These are phyloP conservation scores for Clusia tigrina DNA, from an alignment of 2,888 invertebrate species.

Conservation along the genomic window DNA sequence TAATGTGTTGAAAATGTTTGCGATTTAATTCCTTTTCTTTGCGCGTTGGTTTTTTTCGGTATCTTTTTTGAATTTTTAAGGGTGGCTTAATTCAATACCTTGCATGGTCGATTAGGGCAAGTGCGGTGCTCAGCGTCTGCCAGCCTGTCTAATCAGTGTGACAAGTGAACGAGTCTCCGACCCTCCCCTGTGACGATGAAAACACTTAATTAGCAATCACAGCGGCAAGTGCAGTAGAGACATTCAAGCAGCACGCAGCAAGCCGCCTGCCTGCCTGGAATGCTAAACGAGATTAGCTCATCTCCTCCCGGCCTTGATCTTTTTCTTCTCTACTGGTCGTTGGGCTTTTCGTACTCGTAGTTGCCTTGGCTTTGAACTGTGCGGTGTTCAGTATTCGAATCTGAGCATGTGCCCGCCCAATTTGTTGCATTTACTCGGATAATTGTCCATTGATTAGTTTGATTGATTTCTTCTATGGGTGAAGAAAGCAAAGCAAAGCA, in stretches of 20 bases:
- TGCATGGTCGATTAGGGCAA: background rate
- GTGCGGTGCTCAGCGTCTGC: too few relatives aligned
- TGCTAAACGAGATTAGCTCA: slow-evolving; percentile 23
- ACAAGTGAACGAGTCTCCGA: background rate
- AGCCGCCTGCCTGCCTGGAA: slow-evolving; percentile 17
- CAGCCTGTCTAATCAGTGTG: background rate
- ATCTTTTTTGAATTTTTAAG: background rate
- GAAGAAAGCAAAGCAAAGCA: slow-evolving; percentile 37
- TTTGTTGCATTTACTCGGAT: slow-evolving; percentile 41
- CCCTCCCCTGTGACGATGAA: slow-evolving; percentile 6
- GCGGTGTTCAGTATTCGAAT: background rate
- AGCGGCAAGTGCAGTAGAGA: slow-evolving; percentile 13
- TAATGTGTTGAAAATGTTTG: slow-evolving; percentile 31
- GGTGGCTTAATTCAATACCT: background rate
- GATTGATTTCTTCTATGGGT: slow-evolving; percentile 42
- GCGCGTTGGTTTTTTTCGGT: slow-evolving; percentile 11
- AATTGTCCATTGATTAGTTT: slow-evolving; percentile 49
- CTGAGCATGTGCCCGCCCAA: slow-evolving; percentile 51
- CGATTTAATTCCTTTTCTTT: slow-evolving; percentile 12
- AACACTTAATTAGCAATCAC: slow-evolving; percentile 44
- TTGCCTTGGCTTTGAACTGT: background rate
- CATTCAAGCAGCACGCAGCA: background rate
- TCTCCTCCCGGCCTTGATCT: background rate
- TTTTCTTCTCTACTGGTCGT: slow-evolving; percentile 3
- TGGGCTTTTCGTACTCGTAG: background rate